Evolutionary conservation across 1,140 invertebrate species (phyloP).

Genomic region (Nymphalis io): DNA sequence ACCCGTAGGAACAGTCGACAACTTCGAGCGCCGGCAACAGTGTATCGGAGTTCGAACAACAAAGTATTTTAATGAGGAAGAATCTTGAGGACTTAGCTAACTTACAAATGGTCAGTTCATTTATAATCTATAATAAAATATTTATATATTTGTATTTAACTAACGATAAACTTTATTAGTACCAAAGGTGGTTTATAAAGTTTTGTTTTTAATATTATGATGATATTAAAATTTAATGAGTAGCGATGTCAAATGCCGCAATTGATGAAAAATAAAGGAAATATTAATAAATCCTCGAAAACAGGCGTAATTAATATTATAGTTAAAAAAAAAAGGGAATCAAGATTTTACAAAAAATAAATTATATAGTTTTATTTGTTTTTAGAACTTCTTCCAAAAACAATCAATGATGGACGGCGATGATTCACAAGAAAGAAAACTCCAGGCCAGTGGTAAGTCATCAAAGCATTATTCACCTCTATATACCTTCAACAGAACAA

Average conservation of each 20-base stretch:
- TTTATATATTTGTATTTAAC: too few species aligned
- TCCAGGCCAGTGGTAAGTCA: conserved; percentile 75
- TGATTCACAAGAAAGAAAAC: conserved; percentile 74
- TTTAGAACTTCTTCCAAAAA: conserved; percentile 78
- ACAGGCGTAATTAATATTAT: too few species aligned
- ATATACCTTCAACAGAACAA: too few species aligned
- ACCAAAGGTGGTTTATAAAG: too few species aligned
- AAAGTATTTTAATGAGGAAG: conserved; percentile 76
- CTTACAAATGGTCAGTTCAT: conserved; percentile 60
- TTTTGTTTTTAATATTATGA: too few species aligned
- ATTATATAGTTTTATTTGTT: conserved; percentile 30
- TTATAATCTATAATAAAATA: too few species aligned
- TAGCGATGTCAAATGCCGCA: too few species aligned
- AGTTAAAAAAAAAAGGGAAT: background rate
- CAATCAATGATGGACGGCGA: conserved; percentile 73
- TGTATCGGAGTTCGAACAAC: conserved; percentile 77
- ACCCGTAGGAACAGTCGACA: conserved; percentile 72
- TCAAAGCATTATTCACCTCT: too few species aligned
- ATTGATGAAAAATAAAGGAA: too few species aligned
- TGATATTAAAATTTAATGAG: too few species aligned
- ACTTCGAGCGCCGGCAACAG: conserved; percentile 79
- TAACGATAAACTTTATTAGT: too few species aligned
- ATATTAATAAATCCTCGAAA: too few species aligned
- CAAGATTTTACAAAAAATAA: background rate
- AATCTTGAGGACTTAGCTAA: conserved; percentile 78